These are phyloP conservation scores for Telmatherina bonti DNA, from an alignment of 2,797 vertebrate genomes.

Conservation along the genomic window DNA sequence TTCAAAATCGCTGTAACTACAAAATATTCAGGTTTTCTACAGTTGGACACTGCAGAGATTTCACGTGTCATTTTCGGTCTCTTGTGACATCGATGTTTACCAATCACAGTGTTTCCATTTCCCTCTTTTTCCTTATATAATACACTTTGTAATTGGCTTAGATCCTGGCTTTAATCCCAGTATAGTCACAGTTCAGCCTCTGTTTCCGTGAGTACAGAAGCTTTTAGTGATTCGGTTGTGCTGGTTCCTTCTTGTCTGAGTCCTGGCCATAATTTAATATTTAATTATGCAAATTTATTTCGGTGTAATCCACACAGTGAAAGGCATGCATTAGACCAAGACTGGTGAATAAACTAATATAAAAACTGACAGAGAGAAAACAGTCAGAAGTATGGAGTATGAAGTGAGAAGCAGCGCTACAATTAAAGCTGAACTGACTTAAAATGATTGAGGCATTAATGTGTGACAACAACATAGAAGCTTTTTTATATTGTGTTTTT, in stretches of 20 bases:
- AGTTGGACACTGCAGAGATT: neutral
- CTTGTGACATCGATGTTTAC: neutral
- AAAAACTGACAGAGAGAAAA: slow-evolving; percentile 1
- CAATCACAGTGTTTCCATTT: neutral
- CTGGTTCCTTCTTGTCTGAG: slow-evolving; percentile 56
- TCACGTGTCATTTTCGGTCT: neutral
- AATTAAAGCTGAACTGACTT: too few relatives aligned
- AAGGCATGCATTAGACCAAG: slow-evolving; percentile 17
- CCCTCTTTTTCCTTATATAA: neutral
- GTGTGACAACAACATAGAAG: neutral
- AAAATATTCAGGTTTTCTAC: slow-evolving; percentile 7
- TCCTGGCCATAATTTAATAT: slow-evolving; percentile 61
- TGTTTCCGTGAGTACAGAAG: slow-evolving; percentile 24
- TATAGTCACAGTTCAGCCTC: slow-evolving; percentile 18
- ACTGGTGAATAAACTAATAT: slow-evolving; percentile 28
- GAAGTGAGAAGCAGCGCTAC: too few relatives aligned
- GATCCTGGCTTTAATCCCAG: neutral
- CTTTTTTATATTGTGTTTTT: neutral
- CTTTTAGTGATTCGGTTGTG: slow-evolving; percentile 20
- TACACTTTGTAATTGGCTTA: slow-evolving; percentile 7
- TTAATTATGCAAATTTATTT: slow-evolving; percentile 53
- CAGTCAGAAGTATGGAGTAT: neutral
- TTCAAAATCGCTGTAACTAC: too few relatives aligned
- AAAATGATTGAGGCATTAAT: too few relatives aligned
- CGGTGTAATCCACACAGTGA: slow-evolving; percentile 45